Percentiles rank a stretch among this genome's conserved stretches.
Evolutionary conservation across 2,797 vertebrate species (phyloP).

Genomic region (Scolopax rusticola): DNA sequence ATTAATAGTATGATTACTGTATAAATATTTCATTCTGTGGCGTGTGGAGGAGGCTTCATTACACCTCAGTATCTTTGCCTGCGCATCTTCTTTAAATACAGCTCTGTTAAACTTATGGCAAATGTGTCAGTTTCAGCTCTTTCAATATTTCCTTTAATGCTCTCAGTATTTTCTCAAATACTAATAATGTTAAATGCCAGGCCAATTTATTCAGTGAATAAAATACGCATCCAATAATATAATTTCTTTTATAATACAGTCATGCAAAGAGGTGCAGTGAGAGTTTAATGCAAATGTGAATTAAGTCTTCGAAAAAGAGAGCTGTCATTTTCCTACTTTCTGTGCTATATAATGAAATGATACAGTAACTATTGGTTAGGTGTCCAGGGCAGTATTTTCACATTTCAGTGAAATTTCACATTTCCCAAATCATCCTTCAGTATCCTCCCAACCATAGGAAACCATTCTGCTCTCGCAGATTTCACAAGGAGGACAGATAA

Average conservation of each 20-base stretch:
- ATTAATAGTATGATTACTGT: conserved; percentile 55
- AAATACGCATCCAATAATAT: neutral
- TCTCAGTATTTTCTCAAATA: conserved; percentile 38
- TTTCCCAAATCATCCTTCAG: neutral
- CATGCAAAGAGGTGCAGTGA: neutral
- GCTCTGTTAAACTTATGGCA: neutral
- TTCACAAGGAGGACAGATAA: neutral
- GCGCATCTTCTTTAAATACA: neutral
- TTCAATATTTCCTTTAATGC: conserved; percentile 38
- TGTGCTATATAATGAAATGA: neutral
- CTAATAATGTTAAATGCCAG: conserved; percentile 43
- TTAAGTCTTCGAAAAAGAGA: neutral
- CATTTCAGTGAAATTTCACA: neutral
- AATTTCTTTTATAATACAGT: neutral
- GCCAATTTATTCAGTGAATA: conserved; percentile 45
- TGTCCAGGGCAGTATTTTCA: neutral
- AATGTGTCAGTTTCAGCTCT: conserved; percentile 33
- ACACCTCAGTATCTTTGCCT: neutral
- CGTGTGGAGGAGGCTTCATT: conserved; percentile 8
- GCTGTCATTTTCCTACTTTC: neutral
- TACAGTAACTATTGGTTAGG: neutral
- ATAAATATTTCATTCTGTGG: conserved; percentile 60
- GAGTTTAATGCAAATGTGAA: conserved; percentile 31
- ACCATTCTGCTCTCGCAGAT: neutral
- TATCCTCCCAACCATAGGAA: neutral